Conservation (phyloP, 2,797 vertebrate genomes). For the Enteromius viviparus region DNA sequence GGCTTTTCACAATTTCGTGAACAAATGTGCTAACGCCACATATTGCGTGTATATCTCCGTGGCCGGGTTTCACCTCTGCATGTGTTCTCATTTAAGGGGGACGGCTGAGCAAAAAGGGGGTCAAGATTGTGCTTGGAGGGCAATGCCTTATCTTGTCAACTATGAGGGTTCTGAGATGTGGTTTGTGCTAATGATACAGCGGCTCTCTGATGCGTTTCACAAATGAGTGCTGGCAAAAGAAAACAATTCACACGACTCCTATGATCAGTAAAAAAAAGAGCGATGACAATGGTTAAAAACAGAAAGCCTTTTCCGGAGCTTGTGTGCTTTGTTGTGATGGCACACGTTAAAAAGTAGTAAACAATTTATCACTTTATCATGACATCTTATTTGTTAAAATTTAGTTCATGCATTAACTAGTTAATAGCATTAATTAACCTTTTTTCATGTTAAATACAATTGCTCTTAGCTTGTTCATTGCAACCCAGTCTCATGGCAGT, state of each 20-base stretch:
- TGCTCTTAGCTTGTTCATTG: not conserved
- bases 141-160: conserved; percentile 69
- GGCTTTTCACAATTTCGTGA: conserved; percentile 64
- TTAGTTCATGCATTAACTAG: not conserved
- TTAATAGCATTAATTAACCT: not conserved
- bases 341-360: conserved; percentile 24
- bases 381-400: not conserved
- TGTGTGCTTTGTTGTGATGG: conserved; percentile 73
- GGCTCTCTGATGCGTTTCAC: conserved; percentile 7
- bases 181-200: conserved; percentile 64
- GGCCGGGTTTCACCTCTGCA: conserved; percentile 70
- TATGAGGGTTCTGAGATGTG: conserved; percentile 74
- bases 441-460: not conserved
- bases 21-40: conserved; percentile 68
- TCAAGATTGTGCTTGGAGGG: conserved; percentile 55
- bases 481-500: not conserved
- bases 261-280: not conserved
- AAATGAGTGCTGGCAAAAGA: conserved; percentile 1
- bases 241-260: not conserved
- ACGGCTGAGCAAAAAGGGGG: conserved; percentile 67
- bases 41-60: conserved; percentile 70
- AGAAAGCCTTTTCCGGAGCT: conserved; percentile 64
- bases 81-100: conserved; percentile 74
- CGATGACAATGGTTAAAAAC: conserved; percentile 64
- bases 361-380: not conserved